Base-by-base conservation (phyloP, 2,888 invertebrate species). In the Thecophora atra region DNA sequence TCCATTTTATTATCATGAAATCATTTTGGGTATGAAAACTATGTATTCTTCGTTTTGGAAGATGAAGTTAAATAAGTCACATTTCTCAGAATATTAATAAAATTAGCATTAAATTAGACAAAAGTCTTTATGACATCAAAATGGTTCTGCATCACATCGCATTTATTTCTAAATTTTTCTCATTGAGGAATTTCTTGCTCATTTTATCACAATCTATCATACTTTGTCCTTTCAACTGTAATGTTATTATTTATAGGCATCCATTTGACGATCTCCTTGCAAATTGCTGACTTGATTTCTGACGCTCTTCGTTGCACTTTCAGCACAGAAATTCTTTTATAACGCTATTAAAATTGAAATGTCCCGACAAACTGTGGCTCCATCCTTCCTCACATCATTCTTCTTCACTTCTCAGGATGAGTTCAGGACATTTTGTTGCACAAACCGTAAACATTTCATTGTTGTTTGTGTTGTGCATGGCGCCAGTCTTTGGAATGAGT, bases 301-400 rank as follows among this genome's bases (percentile, higher is more conserved):
- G 17, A 11, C 17, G 4, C 24, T 60, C 15, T 60, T 60, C 30
- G 4, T 4, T 24, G 54, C 24, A 54, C 19, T 13, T 24, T 13
- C 21, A 19, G n/a, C n/a, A 17, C 28, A 28, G 28, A 30, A 60
- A 26, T 60, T 13, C 28, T 17, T 60, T 28, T n/a, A 56, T 56
- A 60, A 60, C 15, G 28, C 28, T 60, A 60, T 60, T 60, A 60
- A 24, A 26, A 60, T 60, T 60, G 21, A 56, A 56, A 24, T 56
- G n/a, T 60, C 30, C 26, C 30, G 26, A 3, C 60, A 7, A 28
- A 60, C 13, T 17, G 28, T 37, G 37, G 37, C 37, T 37, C 37
- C 60, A 30, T n/a, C n/a, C 13, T 21, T 24, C 11, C 17, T 21
- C 13, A 15, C 56, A 15, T 24, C 56, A 21, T 11, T 24, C 24